These are phyloP conservation scores for Melinopterus prodromus DNA, from an alignment of 2,888 invertebrate genomes.

Conservation along the genomic window DNA sequence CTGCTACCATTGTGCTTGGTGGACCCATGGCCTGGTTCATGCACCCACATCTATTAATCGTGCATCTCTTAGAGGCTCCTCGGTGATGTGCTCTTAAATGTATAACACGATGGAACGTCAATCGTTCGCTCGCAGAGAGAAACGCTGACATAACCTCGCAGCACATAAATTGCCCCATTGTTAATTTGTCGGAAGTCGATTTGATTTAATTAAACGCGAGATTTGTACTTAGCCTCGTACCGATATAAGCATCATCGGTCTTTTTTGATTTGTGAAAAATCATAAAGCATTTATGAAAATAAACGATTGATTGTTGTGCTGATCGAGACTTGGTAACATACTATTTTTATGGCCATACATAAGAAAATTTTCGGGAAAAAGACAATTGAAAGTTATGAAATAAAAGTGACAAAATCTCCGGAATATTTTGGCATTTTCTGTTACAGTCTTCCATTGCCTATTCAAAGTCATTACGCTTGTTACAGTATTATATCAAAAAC, in stretches of 20 bases:
- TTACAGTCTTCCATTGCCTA: too few relatives aligned
- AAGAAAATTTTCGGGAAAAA: too few relatives aligned
- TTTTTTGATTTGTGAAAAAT: neutral
- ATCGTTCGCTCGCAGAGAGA: neutral
- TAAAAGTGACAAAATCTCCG: too few relatives aligned
- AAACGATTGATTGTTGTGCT: too few relatives aligned
- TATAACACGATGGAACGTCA: neutral
- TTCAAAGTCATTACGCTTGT: too few relatives aligned
- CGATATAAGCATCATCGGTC: neutral
- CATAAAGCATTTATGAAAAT: neutral
- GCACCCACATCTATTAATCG: slow-evolving; percentile 46
- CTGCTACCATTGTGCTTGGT: slow-evolving; percentile 42
- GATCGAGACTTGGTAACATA: too few relatives aligned
- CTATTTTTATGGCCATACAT: too few relatives aligned
- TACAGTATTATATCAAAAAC: too few relatives aligned
- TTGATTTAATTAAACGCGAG: neutral
- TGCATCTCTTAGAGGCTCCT: neutral
- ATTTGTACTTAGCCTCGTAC: neutral
- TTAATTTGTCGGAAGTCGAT: neutral
- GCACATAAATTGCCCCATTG: neutral
- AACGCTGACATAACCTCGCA: neutral
- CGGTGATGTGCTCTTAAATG: neutral
- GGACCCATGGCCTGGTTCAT: slow-evolving; percentile 42
- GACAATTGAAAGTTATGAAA: too few relatives aligned
- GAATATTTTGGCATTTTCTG: too few relatives aligned